These are phyloP conservation scores for Piezodorus guildinii DNA, from an alignment of 1,140 invertebrate genomes.

Conservation along the genomic window DNA sequence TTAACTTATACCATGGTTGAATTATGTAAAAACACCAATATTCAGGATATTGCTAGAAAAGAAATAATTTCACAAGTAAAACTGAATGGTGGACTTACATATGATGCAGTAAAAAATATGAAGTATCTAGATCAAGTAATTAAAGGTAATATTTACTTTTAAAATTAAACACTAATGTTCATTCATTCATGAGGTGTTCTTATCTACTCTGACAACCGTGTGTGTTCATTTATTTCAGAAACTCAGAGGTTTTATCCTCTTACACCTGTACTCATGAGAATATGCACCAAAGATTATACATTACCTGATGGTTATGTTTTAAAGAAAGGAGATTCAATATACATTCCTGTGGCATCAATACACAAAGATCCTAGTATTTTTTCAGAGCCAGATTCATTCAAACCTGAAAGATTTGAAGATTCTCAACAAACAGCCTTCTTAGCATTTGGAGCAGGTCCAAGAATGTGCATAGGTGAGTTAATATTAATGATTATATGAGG, in stretches of 20 bases:
- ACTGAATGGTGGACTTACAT: not conserved
- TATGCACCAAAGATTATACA: not conserved
- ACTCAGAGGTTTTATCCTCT: not conserved
- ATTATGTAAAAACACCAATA: not conserved
- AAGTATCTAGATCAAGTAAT: not conserved
- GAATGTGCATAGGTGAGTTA: constrained; percentile 41
- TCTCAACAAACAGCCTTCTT: constrained; percentile 37
- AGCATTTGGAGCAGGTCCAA: constrained; percentile 47
- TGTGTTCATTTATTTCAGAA: not conserved
- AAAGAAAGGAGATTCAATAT: constrained; percentile 36
- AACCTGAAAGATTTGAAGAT: constrained; percentile 50
- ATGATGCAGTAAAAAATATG: constrained; percentile 3
- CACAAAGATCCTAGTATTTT: constrained; percentile 42
- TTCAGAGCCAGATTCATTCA: constrained; percentile 47
- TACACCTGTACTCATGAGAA: not conserved
- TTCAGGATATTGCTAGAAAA: not conserved
- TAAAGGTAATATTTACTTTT: not conserved
- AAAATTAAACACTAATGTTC: too few relatives aligned
- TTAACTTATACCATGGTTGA: not conserved
- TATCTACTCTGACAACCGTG: too few relatives aligned
- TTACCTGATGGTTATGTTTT: constrained; percentile 29
- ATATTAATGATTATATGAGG: too few relatives aligned
- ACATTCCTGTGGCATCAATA: constrained; percentile 33
- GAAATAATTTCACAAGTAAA: not conserved
- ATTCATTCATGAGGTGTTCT: too few relatives aligned